phyloP scores from a whole-genome alignment of 2,888 invertebrate species.

The Eupelmus urozonus region DNA sequence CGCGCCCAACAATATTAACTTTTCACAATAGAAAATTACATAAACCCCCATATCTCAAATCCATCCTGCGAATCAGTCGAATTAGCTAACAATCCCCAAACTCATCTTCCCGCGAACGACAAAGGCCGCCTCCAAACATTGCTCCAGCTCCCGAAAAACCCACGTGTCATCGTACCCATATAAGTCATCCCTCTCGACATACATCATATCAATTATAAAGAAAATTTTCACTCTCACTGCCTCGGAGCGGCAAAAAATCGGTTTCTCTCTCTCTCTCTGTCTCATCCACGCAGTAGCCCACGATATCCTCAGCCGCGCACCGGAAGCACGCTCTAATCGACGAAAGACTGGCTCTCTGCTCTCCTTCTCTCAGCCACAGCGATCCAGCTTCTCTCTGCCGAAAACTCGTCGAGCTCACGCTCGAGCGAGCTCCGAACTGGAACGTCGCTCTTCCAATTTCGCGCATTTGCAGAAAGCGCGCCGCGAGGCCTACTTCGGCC shows the following conservation, averaged over 20 bases:
- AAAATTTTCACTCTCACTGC: constrained; percentile 35
- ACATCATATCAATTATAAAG: constrained; percentile 27
- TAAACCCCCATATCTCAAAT: too few relatives aligned
- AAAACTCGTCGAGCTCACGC: neutral
- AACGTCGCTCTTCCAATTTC: constrained; percentile 3
- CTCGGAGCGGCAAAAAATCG: neutral
- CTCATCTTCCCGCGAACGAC: too few relatives aligned
- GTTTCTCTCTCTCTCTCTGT: too few relatives aligned
- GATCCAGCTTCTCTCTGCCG: too few relatives aligned
- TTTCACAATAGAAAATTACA: too few relatives aligned
- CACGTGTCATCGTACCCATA: constrained; percentile 24
- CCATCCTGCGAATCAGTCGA: too few relatives aligned
- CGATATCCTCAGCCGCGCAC: neutral
- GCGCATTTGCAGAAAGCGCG: constrained; percentile 40
- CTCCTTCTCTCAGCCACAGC: neutral
- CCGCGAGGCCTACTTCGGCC: constrained; percentile 37
- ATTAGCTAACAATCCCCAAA: too few relatives aligned
- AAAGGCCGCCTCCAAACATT: too few relatives aligned
- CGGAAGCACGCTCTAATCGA: constrained; percentile 38
- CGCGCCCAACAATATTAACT: too few relatives aligned
- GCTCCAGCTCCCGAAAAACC: neutral
- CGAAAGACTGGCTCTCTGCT: constrained; percentile 9
- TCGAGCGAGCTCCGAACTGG: constrained; percentile 1
- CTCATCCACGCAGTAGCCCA: too few relatives aligned
- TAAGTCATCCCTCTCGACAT: constrained; percentile 23